Conservation (phyloP, 2,113 vertebrate species). For the Cygnus buccinator region DNA sequence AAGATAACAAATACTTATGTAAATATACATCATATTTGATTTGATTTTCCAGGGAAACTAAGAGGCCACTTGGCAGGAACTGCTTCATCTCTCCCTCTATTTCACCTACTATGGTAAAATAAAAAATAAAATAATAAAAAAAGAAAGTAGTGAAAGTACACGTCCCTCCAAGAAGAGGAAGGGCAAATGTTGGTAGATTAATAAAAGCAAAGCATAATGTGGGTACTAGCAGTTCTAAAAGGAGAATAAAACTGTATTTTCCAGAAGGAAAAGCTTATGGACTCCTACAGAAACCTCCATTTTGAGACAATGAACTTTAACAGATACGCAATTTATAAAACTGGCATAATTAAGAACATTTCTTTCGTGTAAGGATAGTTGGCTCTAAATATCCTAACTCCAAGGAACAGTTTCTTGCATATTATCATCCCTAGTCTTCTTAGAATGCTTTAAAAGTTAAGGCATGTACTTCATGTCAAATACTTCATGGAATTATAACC, state of each 20-base stretch:
- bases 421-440: slow-evolving; percentile 1
- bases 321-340: slow-evolving; percentile 25
- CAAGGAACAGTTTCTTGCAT: background rate
- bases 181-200: background rate
- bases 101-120: background rate
- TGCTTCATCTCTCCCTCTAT: background rate
- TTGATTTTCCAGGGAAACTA: background rate
- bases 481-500: slow-evolving; percentile 53
- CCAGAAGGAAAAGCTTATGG: slow-evolving; percentile 6
- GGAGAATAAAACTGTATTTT: background rate
- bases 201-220: background rate
- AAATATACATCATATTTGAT: background rate
- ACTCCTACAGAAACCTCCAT: slow-evolving; percentile 4
- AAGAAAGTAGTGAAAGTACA: background rate
- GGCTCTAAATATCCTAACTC: background rate
- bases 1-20: background rate
- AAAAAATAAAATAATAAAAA: background rate
- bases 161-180: background rate
- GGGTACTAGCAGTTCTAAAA: background rate
- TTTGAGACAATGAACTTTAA: background rate
- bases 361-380: slow-evolving; percentile 23
- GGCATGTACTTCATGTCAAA: slow-evolving; percentile 59
- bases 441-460: slow-evolving; percentile 50
- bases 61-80: background rate
- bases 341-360: slow-evolving; percentile 23